Evolutionary conservation across 2,888 invertebrate genomes (phyloP).

Genomic region (Cheiracanthium punctorium): DNA sequence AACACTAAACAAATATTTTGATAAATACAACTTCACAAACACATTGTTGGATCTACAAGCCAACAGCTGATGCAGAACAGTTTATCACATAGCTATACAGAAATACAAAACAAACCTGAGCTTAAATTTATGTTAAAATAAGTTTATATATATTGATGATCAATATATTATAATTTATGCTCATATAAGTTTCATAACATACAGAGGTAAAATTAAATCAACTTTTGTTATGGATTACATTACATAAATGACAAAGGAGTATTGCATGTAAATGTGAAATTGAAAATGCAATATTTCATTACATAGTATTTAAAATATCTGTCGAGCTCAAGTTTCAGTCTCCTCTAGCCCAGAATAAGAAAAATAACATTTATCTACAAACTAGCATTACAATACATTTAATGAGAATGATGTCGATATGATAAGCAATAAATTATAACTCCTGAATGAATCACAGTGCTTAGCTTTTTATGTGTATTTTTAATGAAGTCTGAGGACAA

Average conservation of each 20-base stretch:
- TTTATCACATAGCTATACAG: constrained; percentile 25
- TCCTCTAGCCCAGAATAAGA: constrained; percentile 25
- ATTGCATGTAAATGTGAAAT: neutral
- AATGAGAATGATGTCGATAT: constrained; percentile 18
- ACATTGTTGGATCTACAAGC: neutral
- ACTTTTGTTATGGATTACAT: neutral
- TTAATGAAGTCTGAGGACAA: too few species aligned
- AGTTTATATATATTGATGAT: neutral
- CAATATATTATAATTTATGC: neutral
- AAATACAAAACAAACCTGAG: constrained; percentile 38
- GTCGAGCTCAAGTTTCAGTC: constrained; percentile 30
- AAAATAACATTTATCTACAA: constrained; percentile 40
- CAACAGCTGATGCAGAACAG: neutral
- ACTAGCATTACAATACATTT: constrained; percentile 34
- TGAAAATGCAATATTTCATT: constrained; percentile 34
- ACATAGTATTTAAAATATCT: constrained; percentile 19
- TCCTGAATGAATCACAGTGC: constrained; percentile 42
- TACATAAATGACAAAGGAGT: neutral
- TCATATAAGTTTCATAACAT: neutral
- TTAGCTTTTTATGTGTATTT: constrained; percentile 6
- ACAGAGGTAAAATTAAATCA: neutral
- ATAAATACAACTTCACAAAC: constrained; percentile 24
- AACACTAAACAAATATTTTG: constrained; percentile 35
- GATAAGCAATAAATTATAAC: constrained; percentile 17
- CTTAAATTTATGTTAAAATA: constrained; percentile 4